Evolutionary conservation across 1,140 invertebrate species (phyloP), one percentile per base, ranked within the genome.

Genomic region (Probaryconus sp.): DNA sequence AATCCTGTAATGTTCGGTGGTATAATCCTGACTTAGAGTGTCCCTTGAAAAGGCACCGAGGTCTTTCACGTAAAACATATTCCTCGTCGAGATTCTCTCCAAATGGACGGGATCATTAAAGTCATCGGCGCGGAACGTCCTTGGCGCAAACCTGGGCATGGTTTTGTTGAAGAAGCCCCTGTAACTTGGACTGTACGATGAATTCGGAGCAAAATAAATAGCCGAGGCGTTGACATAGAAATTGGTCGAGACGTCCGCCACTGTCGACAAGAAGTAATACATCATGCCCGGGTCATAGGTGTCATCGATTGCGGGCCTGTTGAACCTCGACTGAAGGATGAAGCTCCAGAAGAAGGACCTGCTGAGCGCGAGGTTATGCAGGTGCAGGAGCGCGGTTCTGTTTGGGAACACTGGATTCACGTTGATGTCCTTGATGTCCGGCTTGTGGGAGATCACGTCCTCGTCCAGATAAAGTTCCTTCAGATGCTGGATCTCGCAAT

Each of bases 101-200:
- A 97, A 82, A 88, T 97, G 96, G 61, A 97, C 95, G 0, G 96
- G 96, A 88, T 98, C 96, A 82, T 97, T 97, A 77, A 97, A 98
- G 87, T 98, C 96, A 83, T 97, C 96, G 26, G 92, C 91, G 76
- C 96, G 91, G 78, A 93, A 98, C 0, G 97, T 96, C 82, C 97
- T 90, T 0, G 98, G 97, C 5, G 96, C 98, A 89, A 99, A 99
- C 73, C 96, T 89, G 0, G 96, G 95, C 84, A 99, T 91, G 0
- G 98, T 99, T 84, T 96, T 97, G 85, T 99, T 99, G 87, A 98
- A 98, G 88, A 97, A 97, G 14, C 96, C 96, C 82, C 94, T 89
- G 81, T 98, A 98, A 18, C 96, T 98, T 0, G 97, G 95, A 0
- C 97, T 94, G 80, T 98, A 99, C 0, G 95, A 96, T 87, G 92